These are phyloP conservation scores for Leptura quadrifasciata DNA, from an alignment of 2,888 invertebrate genomes.

Conservation along the genomic window DNA sequence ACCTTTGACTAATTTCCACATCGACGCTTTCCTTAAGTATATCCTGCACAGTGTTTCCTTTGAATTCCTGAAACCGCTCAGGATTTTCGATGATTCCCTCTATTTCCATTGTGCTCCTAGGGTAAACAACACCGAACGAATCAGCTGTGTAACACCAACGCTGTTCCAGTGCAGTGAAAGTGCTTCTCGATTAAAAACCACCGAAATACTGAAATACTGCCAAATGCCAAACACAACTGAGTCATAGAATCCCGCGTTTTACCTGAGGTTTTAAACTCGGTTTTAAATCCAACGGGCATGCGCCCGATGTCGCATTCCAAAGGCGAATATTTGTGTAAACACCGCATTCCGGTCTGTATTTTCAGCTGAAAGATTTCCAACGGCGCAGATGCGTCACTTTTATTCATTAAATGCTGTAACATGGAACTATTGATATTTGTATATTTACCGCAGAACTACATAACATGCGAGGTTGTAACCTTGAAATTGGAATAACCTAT, in stretches of 20 bases:
- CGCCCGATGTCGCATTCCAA: slow-evolving; percentile 61
- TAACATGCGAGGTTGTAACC: slow-evolving; percentile 13
- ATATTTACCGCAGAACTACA: background rate
- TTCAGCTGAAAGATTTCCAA: slow-evolving; percentile 56
- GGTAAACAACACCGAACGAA: slow-evolving; percentile 21
- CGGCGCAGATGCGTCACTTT: slow-evolving; percentile 45
- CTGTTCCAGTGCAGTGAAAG: slow-evolving; percentile 56
- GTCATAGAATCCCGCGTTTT: slow-evolving; percentile 68
- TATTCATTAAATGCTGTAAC: slow-evolving; percentile 20
- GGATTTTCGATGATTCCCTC: slow-evolving; percentile 43
- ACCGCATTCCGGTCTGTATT: slow-evolving; percentile 63
- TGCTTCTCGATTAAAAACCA: slow-evolving; percentile 27
- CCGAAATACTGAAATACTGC: slow-evolving; percentile 46
- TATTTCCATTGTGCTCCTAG: slow-evolving; percentile 48
- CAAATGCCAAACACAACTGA: slow-evolving; percentile 62
- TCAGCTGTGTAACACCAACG: slow-evolving; percentile 21
- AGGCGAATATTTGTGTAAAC: slow-evolving; percentile 66
- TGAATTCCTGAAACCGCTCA: slow-evolving; percentile 46
- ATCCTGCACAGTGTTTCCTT: slow-evolving; percentile 64
- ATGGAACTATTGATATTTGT: slow-evolving; percentile 3
- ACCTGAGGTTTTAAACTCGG: slow-evolving; percentile 67
- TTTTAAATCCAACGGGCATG: slow-evolving; percentile 62
- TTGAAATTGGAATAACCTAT: background rate
- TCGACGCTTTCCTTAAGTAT: slow-evolving; percentile 64
- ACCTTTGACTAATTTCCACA: slow-evolving; percentile 59